phyloP scores from a whole-genome alignment of 2,888 invertebrate species.

The Andrena trimmerana region DNA sequence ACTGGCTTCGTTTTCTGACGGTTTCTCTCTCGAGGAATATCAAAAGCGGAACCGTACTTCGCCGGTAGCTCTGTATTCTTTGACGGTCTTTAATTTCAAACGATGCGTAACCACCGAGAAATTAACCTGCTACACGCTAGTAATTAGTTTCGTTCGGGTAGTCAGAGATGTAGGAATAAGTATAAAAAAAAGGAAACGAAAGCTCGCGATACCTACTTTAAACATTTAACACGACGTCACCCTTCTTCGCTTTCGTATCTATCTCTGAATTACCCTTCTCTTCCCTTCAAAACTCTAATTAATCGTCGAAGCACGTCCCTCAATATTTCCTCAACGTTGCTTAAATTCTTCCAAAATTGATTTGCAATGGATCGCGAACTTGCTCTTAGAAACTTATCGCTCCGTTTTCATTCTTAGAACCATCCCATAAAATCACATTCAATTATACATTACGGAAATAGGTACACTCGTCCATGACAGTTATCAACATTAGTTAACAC shows the following conservation, averaged over 20 bases:
- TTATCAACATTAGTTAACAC: background rate
- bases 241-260: slow-evolving; percentile 3
- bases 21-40: slow-evolving; percentile 19
- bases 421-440: background rate
- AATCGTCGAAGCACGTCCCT: background rate
- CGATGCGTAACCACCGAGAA: slow-evolving; percentile 44
- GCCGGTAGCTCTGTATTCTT: slow-evolving; percentile 31
- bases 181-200: slow-evolving; percentile 13
- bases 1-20: slow-evolving; percentile 35
- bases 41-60: slow-evolving; percentile 48
- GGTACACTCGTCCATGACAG: too few relatives aligned
- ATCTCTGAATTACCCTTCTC: background rate
- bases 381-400: background rate
- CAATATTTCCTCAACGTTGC: background rate
- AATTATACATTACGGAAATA: background rate
- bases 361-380: background rate
- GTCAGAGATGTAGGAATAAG: slow-evolving; percentile 10
- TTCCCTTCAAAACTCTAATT: background rate
- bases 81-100: slow-evolving; percentile 55
- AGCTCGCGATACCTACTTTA: background rate
- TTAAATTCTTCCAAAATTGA: background rate
- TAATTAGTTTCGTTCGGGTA: slow-evolving; percentile 47
- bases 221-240: background rate
- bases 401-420: background rate
- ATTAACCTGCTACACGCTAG: slow-evolving; percentile 44